phyloP scores from a whole-genome alignment of 2,113 vertebrate species.

The Perca schrenkii region DNA sequence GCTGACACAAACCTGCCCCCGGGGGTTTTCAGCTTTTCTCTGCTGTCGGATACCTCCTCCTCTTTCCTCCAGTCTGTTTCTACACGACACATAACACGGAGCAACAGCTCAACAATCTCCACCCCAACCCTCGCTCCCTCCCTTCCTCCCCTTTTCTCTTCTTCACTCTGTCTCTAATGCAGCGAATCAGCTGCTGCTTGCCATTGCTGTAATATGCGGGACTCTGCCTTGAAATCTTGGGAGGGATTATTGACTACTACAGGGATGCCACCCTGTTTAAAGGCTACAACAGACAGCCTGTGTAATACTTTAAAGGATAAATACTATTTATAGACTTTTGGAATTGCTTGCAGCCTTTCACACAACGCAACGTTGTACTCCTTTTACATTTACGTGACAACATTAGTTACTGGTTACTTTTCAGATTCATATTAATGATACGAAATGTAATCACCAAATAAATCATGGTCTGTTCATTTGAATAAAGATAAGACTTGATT shows the following conservation, averaged over 20 bases:
- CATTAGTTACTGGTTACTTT: background rate
- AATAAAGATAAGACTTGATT: too few relatives aligned
- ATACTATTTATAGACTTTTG: slow-evolving; percentile 9
- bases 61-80: slow-evolving; percentile 26
- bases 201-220: background rate
- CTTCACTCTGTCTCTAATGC: slow-evolving; percentile 35
- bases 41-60: slow-evolving; percentile 48
- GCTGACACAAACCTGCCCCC: slow-evolving; percentile 66
- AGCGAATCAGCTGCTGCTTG: slow-evolving; percentile 37
- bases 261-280: slow-evolving; percentile 28
- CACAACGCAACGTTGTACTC: too few relatives aligned
- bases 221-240: slow-evolving; percentile 24
- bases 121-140: background rate
- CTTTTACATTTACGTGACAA: background rate
- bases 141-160: background rate
- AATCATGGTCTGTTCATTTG: too few relatives aligned
- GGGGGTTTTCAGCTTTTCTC: slow-evolving; percentile 56
- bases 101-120: slow-evolving; percentile 34
- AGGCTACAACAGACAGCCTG: slow-evolving; percentile 13
- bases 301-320: slow-evolving; percentile 31
- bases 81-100: slow-evolving; percentile 45
- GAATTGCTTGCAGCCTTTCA: slow-evolving; percentile 5
- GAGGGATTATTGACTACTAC: slow-evolving; percentile 43
- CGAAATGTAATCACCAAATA: too few relatives aligned
- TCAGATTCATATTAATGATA: background rate